Base-by-base conservation (phyloP, 2,888 invertebrate species). In the Eurytoma californica region DNA sequence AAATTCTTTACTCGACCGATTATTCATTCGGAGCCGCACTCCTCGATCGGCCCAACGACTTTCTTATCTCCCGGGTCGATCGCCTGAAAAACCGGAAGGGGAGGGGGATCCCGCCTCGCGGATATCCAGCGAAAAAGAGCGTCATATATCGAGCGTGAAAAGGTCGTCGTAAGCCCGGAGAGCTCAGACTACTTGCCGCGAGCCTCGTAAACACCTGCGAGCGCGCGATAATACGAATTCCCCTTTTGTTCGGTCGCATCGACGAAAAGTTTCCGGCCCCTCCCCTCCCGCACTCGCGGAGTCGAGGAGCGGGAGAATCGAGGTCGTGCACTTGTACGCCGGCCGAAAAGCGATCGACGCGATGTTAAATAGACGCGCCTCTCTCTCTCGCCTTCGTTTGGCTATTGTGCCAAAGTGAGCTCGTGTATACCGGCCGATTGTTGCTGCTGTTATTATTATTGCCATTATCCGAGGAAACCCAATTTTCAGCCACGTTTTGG, bases 281-380 rank as follows among this genome's bases (percentile, higher is more conserved):
- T 28, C 66, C 47, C 66, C 51, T 61, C 30, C 16, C n/a, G 24
- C 51, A 20, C 51, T 53, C 24, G n/a, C 28, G 1, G 20, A 7
- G 28, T 30, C 49, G 67, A 49, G n/a, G 16, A 28, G 30, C 39
- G 20, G 47, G n/a, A 20, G 74, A 76, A 80, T 80, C 80, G 80
- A 72, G 80, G 80, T 72, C 80, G 47, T 72, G 80, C 80, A 80
- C 80, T 80, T 80, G 68, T 72, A 79, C 66, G 67, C 55, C 28
- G 60, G 70, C 57, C 61, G 28, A 76, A 58, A 69, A 61, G 63
- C 76, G 77, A 72, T 77, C 65, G 66, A 65, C 77, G 63, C n/a
- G 39, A n/a, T 13, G 12, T 51, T 72, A 61, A 53, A 61, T 72
- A 69, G 53, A n/a, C 13, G 49, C 57, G 39, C 63, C n/a, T 63